phyloP scores from a whole-genome alignment of 2,888 invertebrate species.

The Himalopsyche kuldschensis region DNA sequence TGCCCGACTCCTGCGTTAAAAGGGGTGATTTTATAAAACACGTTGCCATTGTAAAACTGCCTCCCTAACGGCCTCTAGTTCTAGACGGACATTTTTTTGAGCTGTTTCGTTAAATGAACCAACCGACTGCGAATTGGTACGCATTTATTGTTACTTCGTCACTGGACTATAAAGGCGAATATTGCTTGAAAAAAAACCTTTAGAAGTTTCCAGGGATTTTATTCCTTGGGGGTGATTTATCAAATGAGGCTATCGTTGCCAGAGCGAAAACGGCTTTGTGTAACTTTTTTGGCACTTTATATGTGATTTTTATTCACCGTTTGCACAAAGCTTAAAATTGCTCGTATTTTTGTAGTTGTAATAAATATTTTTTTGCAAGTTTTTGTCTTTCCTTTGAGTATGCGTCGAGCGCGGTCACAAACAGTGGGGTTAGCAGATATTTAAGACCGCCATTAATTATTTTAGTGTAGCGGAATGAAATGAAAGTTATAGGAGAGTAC shows the following conservation, averaged over 20 bases:
- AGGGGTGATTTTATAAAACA: constrained; percentile 38
- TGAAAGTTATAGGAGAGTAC: neutral
- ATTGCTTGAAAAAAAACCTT: constrained; percentile 5
- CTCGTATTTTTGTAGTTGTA: neutral
- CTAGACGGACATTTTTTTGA: constrained; percentile 27
- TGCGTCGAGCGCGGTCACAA: constrained; percentile 26
- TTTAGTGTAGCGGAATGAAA: constrained; percentile 33
- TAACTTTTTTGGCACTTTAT: neutral
- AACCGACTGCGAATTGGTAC: constrained; percentile 5
- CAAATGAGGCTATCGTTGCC: constrained; percentile 38
- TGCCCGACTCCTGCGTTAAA: constrained; percentile 33
- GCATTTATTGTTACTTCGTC: constrained; percentile 2
- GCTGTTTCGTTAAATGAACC: constrained; percentile 8
- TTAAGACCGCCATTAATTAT: constrained; percentile 40
- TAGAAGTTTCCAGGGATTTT: constrained; percentile 17
- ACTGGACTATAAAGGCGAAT: constrained; percentile 9
- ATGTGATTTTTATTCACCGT: constrained; percentile 16
- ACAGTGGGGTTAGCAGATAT: constrained; percentile 38
- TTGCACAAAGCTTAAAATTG: constrained; percentile 13
- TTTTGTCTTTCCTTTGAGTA: constrained; percentile 33
- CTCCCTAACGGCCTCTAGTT: constrained; percentile 31
- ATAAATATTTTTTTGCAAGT: neutral
- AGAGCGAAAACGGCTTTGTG: constrained; percentile 10
- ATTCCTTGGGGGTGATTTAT: constrained; percentile 40
- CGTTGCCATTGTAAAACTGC: constrained; percentile 36